Evolutionary conservation across 2,797 vertebrate species (phyloP), one percentile per base, ranked within the genome.

Genomic region (Paramormyrops hopkinsi): DNA sequence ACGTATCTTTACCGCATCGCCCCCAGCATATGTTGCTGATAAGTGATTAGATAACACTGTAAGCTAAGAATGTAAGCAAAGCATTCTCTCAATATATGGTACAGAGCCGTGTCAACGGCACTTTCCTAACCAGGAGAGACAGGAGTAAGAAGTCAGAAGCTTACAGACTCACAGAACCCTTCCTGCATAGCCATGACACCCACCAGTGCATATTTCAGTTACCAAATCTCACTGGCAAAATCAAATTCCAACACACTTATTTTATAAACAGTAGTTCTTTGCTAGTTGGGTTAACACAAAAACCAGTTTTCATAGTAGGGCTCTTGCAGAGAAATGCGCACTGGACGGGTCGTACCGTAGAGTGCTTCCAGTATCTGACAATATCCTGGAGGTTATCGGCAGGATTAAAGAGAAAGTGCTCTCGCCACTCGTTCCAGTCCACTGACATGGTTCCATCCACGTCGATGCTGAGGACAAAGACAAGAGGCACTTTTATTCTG

Each of bases 351-450:
- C 95, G 95, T 93, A 99, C 98, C 92, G 97, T 97, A 83, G 95
- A 96, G 94, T 98, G 97, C 90, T 98, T 99, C 98, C 97, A 99
- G 91, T 97, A 98, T 87, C 96, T 95, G 91, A 99, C 92, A 73
- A 99, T 98, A 92, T 97, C 97, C 92, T 99, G 96, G 87, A 99
- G 97, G 91, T 97, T 96, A 90, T 96, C 95, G 88, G 96, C 97
- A 0, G 98, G 96, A 90, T 98, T 98, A 90, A 99, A 97, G 92
- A 98, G 95, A 92, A 99, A 99, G 90, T 99, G 97, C 85, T 98
- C 96, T 87, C 97, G 96, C 98, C 97, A 99, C 89, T 99, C 97
- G 88, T 97, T 97, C 97, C 98, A 98, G 92, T 98, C 98, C 89
- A 99, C 94, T 9, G 97, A 96, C 96, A 98, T 98, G n/a, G 97